phyloP scores from a whole-genome alignment of 1,140 invertebrate genomes.

The Drosophila cardini region DNA sequence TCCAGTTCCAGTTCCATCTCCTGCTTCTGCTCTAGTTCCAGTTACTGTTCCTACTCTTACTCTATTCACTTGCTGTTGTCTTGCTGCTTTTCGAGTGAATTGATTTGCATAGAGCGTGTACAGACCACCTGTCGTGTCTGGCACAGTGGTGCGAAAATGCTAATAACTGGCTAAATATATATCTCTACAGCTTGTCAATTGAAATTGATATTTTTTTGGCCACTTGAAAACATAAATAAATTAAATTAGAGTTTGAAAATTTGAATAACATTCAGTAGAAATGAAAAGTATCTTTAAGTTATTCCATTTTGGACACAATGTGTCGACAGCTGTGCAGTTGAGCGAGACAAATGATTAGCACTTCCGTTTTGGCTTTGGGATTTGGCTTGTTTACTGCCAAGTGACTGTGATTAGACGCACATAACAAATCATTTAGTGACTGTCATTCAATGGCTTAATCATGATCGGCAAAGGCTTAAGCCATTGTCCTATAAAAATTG shows the following conservation, averaged over 20 bases:
- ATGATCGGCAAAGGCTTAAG: conserved; percentile 35
- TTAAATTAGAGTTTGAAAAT: neutral
- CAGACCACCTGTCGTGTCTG: conserved; percentile 18
- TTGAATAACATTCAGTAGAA: conserved; percentile 6
- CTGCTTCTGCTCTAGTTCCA: neutral
- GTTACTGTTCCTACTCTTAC: neutral
- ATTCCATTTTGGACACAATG: conserved; percentile 25
- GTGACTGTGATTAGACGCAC: conserved; percentile 42
- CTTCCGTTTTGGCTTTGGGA: conserved; percentile 68
- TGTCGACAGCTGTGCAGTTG: conserved; percentile 31
- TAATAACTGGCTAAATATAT: conserved; percentile 4
- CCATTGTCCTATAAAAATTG: conserved; percentile 69
- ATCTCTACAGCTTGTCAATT: neutral
- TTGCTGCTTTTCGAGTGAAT: conserved; percentile 8
- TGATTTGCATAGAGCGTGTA: conserved; percentile 21
- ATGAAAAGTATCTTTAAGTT: neutral
- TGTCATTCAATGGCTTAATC: conserved; percentile 73
- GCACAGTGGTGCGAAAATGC: conserved; percentile 29
- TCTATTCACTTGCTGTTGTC: neutral
- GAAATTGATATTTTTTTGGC: conserved; percentile 3
- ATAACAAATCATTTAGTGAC: conserved; percentile 80
- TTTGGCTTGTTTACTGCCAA: conserved; percentile 50
- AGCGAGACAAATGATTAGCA: conserved; percentile 62
- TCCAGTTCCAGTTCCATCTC: conserved; percentile 14
- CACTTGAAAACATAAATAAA: neutral